Evolutionary conservation across 1,140 invertebrate species (phyloP), one percentile per base, ranked within the genome.

Genomic region (Batillaria attramentaria): DNA sequence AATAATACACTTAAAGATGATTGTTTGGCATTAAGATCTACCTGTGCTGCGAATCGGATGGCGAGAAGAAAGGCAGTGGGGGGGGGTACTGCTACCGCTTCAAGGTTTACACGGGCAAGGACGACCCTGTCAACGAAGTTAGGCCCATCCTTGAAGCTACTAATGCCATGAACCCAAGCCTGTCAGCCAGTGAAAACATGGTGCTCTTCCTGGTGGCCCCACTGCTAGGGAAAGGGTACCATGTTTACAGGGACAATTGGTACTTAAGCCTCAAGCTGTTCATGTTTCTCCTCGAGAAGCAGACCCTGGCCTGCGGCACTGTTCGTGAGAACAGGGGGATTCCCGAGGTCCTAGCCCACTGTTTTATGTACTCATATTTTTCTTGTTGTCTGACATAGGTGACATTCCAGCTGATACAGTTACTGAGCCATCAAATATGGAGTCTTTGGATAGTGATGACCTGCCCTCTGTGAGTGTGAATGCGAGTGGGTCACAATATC

Each of bases 11-110:
- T n/a, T n/a, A n/a, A n/a, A n/a, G n/a, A n/a, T n/a, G n/a, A n/a
- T n/a, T n/a, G 73, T 75, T 75, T 39, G 50, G 73, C 20, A 62
- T 62, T 10, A 57, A 75, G 60, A 62, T 75, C 6, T 75, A 62
- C 73, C 37, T 75, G 10, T 66, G 57, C 75, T 77, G 75, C 43
- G 75, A 77, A 60, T 77, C 75, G 66, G 75, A 77, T 42, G 62
- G 75, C 42, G 62, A 35, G 20, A 60, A 41, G 33, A 68, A 68
- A 60, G 75, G 75, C 50, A 77, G 75, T 66, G 60, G 75, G 66
- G n/a, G n/a, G n/a, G 75, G 75, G 41, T 77, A 77, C 62, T 77
- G 75, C 65, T 77, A 77, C 41, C 33, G 75, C 20, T 77, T 77
- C 75, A 77, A 77, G 65, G 75, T 77, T 18, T 62, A 76, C 41